Evolutionary conservation across 2,797 vertebrate species (phyloP).

Genomic region (Poeciliopsis turneri): DNA sequence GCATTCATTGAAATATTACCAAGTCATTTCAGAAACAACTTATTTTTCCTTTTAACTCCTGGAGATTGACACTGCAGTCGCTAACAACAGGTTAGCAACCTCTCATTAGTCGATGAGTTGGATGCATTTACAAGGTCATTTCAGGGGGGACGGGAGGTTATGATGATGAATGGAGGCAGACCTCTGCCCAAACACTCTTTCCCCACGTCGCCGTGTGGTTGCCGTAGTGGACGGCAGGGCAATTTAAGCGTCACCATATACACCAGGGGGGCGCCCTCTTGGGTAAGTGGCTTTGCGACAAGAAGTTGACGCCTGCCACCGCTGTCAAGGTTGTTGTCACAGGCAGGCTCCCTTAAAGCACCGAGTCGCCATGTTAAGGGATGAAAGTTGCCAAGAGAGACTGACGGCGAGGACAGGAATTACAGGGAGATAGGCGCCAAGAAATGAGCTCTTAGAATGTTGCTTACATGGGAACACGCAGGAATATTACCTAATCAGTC

Average conservation of each 20-base stretch:
- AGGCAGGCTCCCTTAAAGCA: conserved; percentile 73
- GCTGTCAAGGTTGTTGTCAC: conserved; percentile 81
- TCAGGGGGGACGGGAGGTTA: conserved; percentile 65
- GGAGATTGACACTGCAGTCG: conserved; percentile 60
- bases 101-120: conserved; percentile 70
- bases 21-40: conserved; percentile 50
- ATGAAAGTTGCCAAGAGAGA: conserved; percentile 75
- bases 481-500: conserved; percentile 88
- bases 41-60: conserved; percentile 27
- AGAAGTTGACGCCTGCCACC: conserved; percentile 84
- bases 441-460: conserved; percentile 82
- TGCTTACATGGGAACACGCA: conserved; percentile 85
- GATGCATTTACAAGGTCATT: conserved; percentile 74
- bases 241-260: conserved; percentile 80
- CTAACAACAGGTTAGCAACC: conserved; percentile 78
- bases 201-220: conserved; percentile 58
- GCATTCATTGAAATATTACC: conserved; percentile 34
- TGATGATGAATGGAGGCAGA: conserved; percentile 78
- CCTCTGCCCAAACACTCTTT: conserved; percentile 67
- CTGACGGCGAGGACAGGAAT: conserved; percentile 69
- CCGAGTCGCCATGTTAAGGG: conserved; percentile 77
- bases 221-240: conserved; percentile 75
- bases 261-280: conserved; percentile 74
- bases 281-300: conserved; percentile 83
- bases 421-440: conserved; percentile 73